A percentile compares a stretch with the other conserved stretches of the same genome.
Evolutionary conservation across 1,140 invertebrate species (phyloP).

Genomic region (Ceratosolen fusciceps): DNA sequence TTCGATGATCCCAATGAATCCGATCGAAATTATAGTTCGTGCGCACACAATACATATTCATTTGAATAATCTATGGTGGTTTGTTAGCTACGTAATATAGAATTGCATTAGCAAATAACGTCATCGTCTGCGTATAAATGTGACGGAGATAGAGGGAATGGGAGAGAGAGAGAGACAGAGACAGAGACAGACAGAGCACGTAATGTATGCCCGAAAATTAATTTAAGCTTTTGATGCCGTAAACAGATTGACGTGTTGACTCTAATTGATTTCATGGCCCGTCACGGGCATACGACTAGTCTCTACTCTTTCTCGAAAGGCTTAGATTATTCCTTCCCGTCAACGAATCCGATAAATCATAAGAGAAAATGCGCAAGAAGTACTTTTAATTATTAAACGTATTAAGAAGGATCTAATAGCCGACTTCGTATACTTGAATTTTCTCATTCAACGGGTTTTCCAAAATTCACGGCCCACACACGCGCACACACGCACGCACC

Average conservation of each 20-base stretch:
- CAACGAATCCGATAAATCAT: too few species aligned
- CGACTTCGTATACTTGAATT: too few species aligned
- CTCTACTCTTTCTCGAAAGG: too few species aligned
- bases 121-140: not conserved
- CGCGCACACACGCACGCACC: too few species aligned
- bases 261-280: slow-evolving; percentile 38
- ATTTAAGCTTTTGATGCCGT: slow-evolving; percentile 12
- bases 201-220: not conserved
- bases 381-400: too few species aligned
- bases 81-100: not conserved
- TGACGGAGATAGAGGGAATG: not conserved
- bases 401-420: too few species aligned
- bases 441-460: too few species aligned
- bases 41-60: not conserved
- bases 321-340: too few species aligned
- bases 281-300: not conserved
- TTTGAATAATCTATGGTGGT: not conserved
- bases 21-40: not conserved
- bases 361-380: too few species aligned
- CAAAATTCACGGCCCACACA: too few species aligned
- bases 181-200: too few species aligned
- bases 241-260: slow-evolving; percentile 2
- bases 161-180: too few species aligned
- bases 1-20: not conserved
- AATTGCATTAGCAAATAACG: slow-evolving; percentile 8